phyloP scores from a whole-genome alignment of 1,140 invertebrate species.

The Platyura marginata region DNA sequence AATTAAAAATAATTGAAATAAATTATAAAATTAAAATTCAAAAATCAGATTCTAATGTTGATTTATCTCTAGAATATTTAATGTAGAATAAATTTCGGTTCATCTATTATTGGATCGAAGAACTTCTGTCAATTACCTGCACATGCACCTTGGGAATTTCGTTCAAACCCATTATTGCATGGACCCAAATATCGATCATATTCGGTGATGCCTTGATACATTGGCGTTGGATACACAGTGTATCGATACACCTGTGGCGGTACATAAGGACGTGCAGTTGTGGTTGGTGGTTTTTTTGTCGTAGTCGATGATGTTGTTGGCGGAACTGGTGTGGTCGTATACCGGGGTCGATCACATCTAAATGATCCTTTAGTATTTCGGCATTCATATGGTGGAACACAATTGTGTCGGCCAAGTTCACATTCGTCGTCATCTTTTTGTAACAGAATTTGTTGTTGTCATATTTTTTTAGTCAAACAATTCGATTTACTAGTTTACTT shows the following conservation, averaged over 20 bases:
- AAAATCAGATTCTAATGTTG: not conserved
- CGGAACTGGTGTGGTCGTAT: not conserved
- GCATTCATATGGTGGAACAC: constrained; percentile 58
- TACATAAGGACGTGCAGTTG: not conserved
- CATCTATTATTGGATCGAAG: too few species aligned
- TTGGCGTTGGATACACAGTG: constrained; percentile 4
- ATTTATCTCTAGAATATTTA: too few species aligned
- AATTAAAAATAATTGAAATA: not conserved
- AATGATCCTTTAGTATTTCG: constrained; percentile 44
- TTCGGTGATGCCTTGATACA: not conserved
- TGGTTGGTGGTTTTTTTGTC: not conserved
- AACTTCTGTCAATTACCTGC: constrained; percentile 15
- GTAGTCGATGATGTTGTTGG: not conserved
- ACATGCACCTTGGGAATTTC: constrained; percentile 18
- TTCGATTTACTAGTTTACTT: constrained; percentile 5
- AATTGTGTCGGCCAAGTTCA: constrained; percentile 58
- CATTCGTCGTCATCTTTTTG: constrained; percentile 95
- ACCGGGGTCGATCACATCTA: constrained; percentile 12
- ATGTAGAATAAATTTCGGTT: too few species aligned
- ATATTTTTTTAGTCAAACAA: too few species aligned
- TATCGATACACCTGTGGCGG: constrained; percentile 4
- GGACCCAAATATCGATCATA: constrained; percentile 1
- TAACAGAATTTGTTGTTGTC: too few species aligned
- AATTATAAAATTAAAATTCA: not conserved
- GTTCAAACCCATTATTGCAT: constrained; percentile 14